phyloP scores from a whole-genome alignment of 2,888 invertebrate genomes.

The Synanthedon formicaeformis region DNA sequence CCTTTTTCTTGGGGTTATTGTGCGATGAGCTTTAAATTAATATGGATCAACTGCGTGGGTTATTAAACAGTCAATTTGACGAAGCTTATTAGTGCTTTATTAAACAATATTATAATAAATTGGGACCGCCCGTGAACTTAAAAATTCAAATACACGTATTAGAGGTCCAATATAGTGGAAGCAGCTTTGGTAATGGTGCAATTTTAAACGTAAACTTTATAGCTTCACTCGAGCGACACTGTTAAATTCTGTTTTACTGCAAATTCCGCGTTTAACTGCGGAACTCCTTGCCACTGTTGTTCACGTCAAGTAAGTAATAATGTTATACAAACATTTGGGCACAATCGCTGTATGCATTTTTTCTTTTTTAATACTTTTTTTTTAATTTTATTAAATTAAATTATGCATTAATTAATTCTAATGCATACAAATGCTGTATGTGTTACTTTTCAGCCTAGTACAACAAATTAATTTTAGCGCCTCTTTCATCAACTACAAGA shows the following conservation, averaged over 20 bases:
- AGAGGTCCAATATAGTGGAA: too few species aligned
- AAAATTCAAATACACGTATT: too few species aligned
- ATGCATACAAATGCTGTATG: too few species aligned
- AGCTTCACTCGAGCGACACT: not conserved
- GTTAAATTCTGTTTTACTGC: not conserved
- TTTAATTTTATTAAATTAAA: too few species aligned
- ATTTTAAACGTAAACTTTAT: not conserved
- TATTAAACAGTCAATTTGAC: slow-evolving; percentile 5
- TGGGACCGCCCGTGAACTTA: too few species aligned
- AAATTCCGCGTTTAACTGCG: not conserved
- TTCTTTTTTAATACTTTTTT: too few species aligned
- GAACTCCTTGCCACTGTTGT: not conserved
- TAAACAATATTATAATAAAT: not conserved
- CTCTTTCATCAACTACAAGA: too few species aligned
- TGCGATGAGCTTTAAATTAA: not conserved
- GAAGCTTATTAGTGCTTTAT: not conserved
- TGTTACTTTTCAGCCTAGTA: too few species aligned
- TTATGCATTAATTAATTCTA: too few species aligned
- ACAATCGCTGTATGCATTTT: not conserved
- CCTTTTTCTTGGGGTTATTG: not conserved
- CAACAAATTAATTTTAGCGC: too few species aligned
- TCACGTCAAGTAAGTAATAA: too few species aligned
- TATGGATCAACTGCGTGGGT: not conserved
- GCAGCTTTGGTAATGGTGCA: not conserved
- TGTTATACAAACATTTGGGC: too few species aligned